phyloP scores from a whole-genome alignment of 2,113 vertebrate species.

The Amphiprion percula region DNA sequence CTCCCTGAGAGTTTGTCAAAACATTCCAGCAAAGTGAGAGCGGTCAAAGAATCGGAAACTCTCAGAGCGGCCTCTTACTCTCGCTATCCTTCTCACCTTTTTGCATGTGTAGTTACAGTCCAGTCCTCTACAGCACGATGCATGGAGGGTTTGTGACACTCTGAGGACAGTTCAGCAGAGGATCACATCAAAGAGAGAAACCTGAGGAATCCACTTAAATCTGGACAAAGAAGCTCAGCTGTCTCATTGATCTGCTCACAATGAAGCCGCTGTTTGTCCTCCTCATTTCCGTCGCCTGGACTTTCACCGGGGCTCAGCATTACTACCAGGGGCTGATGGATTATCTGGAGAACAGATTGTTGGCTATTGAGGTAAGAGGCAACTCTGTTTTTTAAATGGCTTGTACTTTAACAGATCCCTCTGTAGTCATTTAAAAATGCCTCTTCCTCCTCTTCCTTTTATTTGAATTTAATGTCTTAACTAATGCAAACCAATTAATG shows the following conservation, averaged over 20 bases:
- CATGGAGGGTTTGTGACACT: constrained; percentile 1
- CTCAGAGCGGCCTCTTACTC: constrained; percentile 56
- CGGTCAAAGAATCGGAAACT: constrained; percentile 73
- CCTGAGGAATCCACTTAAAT: constrained; percentile 12
- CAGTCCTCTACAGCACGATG: not conserved
- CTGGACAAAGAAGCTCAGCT: constrained; percentile 37
- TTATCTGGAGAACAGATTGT: constrained; percentile 85
- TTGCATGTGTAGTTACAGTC: not conserved
- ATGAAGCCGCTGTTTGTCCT: constrained; percentile 80
- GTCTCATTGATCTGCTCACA: constrained; percentile 54
- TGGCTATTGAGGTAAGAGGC: constrained; percentile 86
- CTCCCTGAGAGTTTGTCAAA: constrained; percentile 86
- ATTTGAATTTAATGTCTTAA: constrained; percentile 47
- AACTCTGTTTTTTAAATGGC: constrained; percentile 12
- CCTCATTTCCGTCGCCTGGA: constrained; percentile 69
- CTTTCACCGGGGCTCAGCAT: constrained; percentile 78
- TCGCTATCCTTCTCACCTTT: constrained; percentile 50
- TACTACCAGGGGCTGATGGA: constrained; percentile 87
- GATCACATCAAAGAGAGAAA: constrained; percentile 6
- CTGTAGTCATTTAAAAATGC: constrained; percentile 9
- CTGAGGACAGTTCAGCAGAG: constrained; percentile 26
- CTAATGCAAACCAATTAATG: constrained; percentile 70
- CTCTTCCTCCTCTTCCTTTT: constrained; percentile 13
- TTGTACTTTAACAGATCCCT: not conserved
- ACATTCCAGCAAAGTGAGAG: constrained; percentile 84